Conservation (phyloP, 2,888 invertebrate species). For the Clunio marinus region DNA sequence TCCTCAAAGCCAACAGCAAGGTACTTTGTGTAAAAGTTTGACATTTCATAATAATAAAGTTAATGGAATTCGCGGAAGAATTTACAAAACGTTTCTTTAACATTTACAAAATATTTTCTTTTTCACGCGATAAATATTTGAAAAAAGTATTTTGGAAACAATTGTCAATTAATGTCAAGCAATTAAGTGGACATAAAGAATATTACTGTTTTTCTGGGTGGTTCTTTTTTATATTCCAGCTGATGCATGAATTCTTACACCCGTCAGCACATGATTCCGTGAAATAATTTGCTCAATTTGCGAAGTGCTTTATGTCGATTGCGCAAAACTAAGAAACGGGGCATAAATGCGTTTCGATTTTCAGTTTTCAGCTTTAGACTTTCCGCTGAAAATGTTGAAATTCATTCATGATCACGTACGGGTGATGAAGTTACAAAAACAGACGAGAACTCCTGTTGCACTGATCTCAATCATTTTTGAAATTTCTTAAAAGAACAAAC, state of each 20-base stretch:
- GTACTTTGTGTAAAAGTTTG: not conserved
- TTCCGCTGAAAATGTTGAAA: slow-evolving; percentile 2
- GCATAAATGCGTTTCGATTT: slow-evolving; percentile 23
- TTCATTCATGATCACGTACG: slow-evolving; percentile 28
- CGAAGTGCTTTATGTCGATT: not conserved
- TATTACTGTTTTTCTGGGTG: not conserved
- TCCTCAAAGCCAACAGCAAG: not conserved
- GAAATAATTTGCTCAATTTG: slow-evolving; percentile 27
- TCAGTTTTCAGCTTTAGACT: not conserved
- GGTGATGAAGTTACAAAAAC: slow-evolving; percentile 16
- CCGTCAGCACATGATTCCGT: slow-evolving; percentile 28
- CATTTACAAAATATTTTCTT: slow-evolving; percentile 13
- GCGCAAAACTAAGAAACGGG: not conserved
- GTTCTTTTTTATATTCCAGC: slow-evolving; percentile 20
- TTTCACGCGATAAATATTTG: not conserved
- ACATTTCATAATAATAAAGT: slow-evolving; percentile 25
- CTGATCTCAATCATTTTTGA: too few relatives aligned
- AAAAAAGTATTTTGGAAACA: slow-evolving; percentile 32
- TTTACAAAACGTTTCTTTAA: not conserved
- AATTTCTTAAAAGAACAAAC: too few relatives aligned
- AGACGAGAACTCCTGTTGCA: not conserved
- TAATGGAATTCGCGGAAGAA: slow-evolving; percentile 25
- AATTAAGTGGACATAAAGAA: not conserved
- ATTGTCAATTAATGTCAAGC: slow-evolving; percentile 33
- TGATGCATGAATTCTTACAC: slow-evolving; percentile 12